A percentile compares a stretch with the other conserved stretches of the same genome.
These are phyloP conservation scores for Pachypeltis micranthus DNA, from an alignment of 1,140 invertebrate species.

Conservation along the genomic window DNA sequence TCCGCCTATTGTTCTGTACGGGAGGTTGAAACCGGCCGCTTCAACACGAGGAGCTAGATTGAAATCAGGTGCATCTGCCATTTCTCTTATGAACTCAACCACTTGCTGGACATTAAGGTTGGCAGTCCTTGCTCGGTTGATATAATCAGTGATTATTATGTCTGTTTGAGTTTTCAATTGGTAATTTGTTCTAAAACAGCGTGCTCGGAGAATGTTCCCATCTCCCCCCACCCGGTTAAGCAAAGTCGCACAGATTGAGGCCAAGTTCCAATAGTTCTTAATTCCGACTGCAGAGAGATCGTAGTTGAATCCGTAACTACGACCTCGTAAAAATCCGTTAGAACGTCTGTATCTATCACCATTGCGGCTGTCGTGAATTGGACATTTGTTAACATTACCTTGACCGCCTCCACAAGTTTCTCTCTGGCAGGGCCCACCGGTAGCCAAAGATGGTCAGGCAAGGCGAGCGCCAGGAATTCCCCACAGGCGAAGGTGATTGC, in stretches of 20 bases:
- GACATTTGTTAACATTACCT: not conserved
- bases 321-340: not conserved
- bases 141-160: too few species aligned
- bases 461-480: not conserved
- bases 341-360: not conserved
- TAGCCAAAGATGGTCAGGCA: not conserved
- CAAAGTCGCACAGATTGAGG: not conserved
- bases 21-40: too few species aligned
- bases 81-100: too few species aligned
- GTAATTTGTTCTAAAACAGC: not conserved
- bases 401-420: not conserved
- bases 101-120: too few species aligned
- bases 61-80: too few species aligned
- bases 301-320: not conserved
- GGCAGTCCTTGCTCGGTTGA: too few species aligned
- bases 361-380: not conserved
- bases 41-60: too few species aligned
- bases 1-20: too few species aligned
- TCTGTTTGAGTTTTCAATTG: not conserved
- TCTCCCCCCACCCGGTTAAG: not conserved
- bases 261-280: not conserved
- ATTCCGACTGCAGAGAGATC: not conserved
- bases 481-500: not conserved
- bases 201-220: not conserved
- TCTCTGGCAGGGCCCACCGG: not conserved